phyloP scores from a whole-genome alignment of 2,888 invertebrate genomes.

The Athalia circularis region DNA sequence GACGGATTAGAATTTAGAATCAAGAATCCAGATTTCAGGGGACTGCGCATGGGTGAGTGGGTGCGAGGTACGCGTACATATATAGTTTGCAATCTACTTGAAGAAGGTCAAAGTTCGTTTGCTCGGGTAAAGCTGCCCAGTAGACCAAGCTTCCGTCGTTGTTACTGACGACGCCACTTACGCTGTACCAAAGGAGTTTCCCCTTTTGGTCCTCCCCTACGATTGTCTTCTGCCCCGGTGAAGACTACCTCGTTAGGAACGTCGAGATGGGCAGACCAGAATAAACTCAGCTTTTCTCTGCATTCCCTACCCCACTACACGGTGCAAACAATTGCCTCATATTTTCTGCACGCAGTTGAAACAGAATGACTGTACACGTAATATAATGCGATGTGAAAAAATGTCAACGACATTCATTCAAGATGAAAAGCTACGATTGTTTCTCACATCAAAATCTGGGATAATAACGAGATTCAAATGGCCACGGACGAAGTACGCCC shows the following conservation, averaged over 20 bases:
- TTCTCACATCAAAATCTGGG: not conserved
- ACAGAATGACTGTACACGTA: not conserved
- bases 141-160: slow-evolving; percentile 9
- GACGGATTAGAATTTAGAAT: not conserved
- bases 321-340: not conserved
- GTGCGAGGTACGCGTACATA: not conserved
- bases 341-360: not conserved
- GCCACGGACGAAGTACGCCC: too few relatives aligned
- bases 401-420: too few relatives aligned
- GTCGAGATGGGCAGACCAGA: slow-evolving; percentile 24
- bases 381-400: too few relatives aligned
- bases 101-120: slow-evolving; percentile 26
- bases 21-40: slow-evolving; percentile 9
- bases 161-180: slow-evolving; percentile 39
- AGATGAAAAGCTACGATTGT: not conserved
- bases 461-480: too few relatives aligned
- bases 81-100: slow-evolving; percentile 8
- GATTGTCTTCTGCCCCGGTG: slow-evolving; percentile 36
- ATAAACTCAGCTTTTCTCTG: slow-evolving; percentile 1
- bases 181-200: slow-evolving; percentile 28
- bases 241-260: slow-evolving; percentile 34
- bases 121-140: slow-evolving; percentile 23
- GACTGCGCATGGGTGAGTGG: not conserved
- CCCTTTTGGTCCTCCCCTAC: slow-evolving; percentile 37
- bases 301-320: slow-evolving; percentile 11